phyloP scores from a whole-genome alignment of 2,888 invertebrate species.

The Eristalinus aeneus region DNA sequence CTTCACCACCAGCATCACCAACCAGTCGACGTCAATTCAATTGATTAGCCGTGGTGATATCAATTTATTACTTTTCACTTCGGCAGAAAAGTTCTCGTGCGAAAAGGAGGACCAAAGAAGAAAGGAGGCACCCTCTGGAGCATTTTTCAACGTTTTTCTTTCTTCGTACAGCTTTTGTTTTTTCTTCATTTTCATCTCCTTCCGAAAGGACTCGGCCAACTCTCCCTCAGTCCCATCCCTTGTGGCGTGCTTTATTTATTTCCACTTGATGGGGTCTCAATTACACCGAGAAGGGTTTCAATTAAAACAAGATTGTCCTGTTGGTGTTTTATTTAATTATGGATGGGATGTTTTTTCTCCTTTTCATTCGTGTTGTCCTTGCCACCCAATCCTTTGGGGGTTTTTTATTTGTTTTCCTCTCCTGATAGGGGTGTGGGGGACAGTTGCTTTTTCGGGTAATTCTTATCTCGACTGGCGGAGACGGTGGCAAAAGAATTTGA shows the following conservation, averaged over 20 bases:
- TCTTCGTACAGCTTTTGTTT: neutral
- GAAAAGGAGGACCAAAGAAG: slow-evolving; percentile 28
- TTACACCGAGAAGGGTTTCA: slow-evolving; percentile 71
- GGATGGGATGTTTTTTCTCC: slow-evolving; percentile 1
- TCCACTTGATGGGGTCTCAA: slow-evolving; percentile 67
- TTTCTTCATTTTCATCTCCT: neutral
- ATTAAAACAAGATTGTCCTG: slow-evolving; percentile 69
- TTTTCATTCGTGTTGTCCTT: neutral
- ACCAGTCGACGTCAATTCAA: slow-evolving; percentile 50
- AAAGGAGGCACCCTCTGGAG: slow-evolving; percentile 25
- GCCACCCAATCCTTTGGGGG: slow-evolving; percentile 1
- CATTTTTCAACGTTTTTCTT: slow-evolving; percentile 37
- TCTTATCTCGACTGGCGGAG: slow-evolving; percentile 30
- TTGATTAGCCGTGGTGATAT: slow-evolving; percentile 71
- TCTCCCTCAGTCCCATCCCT: too few species aligned
- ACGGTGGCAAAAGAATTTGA: slow-evolving; percentile 30
- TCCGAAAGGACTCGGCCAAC: neutral
- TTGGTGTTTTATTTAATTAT: slow-evolving; percentile 70
- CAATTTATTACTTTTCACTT: slow-evolving; percentile 70
- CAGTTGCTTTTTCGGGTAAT: neutral
- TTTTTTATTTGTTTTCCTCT: slow-evolving; percentile 33
- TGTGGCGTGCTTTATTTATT: slow-evolving; percentile 53
- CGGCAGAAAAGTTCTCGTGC: slow-evolving; percentile 24
- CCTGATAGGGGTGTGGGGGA: neutral
- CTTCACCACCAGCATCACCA: neutral